Conservation (phyloP, 2,113 vertebrate species). For the Chionodraco myersi region DNA sequence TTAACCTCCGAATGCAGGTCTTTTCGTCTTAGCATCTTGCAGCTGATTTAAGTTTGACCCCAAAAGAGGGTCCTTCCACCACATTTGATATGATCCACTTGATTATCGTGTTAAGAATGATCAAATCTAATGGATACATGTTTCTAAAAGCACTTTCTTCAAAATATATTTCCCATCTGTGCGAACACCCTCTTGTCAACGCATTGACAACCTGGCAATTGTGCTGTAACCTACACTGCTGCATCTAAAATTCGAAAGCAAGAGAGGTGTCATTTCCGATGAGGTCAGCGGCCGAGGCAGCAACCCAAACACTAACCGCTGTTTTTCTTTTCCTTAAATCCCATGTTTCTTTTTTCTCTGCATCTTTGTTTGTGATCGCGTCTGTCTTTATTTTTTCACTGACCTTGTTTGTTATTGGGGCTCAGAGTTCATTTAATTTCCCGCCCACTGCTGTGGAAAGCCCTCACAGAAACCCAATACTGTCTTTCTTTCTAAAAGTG, state of each 20-base stretch:
- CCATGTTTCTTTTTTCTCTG: constrained; percentile 49
- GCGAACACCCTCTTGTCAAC: constrained; percentile 7
- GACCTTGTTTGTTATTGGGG: constrained; percentile 67
- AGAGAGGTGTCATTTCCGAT: constrained; percentile 68
- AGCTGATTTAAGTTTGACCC: constrained; percentile 38
- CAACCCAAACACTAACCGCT: constrained; percentile 59
- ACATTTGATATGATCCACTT: constrained; percentile 16
- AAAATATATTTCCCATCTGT: constrained; percentile 25
- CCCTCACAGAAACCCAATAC: constrained; percentile 59
- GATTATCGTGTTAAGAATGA: neutral
- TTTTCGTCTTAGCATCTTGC: constrained; percentile 32
- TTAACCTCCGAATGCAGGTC: constrained; percentile 29
- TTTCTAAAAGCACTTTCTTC: constrained; percentile 18
- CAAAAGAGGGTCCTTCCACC: neutral
- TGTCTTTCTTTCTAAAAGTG: constrained; percentile 37
- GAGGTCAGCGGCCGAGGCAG: constrained; percentile 52
- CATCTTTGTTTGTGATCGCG: constrained; percentile 63
- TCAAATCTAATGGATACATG: neutral
- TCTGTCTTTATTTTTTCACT: constrained; percentile 65
- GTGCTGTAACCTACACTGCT: constrained; percentile 3
- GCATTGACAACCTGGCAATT: constrained; percentile 7
- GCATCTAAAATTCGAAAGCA: constrained; percentile 34
- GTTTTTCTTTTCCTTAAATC: constrained; percentile 62
- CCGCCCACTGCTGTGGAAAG: constrained; percentile 61
- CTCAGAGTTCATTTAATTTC: constrained; percentile 69